These are phyloP conservation scores for Lasioglossum baleicum DNA, from an alignment of 1,140 invertebrate species.

Conservation along the genomic window DNA sequence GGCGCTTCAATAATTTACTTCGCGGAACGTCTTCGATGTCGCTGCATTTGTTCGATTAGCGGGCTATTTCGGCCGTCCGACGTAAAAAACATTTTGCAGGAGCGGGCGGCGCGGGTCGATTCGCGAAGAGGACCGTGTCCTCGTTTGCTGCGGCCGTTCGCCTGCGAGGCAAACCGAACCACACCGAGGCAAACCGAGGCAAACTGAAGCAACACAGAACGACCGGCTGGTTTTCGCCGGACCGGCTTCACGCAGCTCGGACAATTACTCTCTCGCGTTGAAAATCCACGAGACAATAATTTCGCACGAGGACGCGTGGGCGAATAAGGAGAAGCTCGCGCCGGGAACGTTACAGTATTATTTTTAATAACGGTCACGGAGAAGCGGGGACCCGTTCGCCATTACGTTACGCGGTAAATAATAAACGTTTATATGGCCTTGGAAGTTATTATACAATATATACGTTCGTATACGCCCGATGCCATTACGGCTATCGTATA, in stretches of 20 bases:
- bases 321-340: conserved; percentile 8
- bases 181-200: too few species aligned
- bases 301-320: conserved; percentile 36
- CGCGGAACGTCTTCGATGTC: conserved; percentile 9
- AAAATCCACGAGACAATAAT: conserved; percentile 53
- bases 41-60: conserved; percentile 7
- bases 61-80: not conserved
- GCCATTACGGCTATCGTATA: conserved; percentile 80
- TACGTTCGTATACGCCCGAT: conserved; percentile 78
- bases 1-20: conserved; percentile 36
- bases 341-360: conserved; percentile 57
- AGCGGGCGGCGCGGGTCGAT: too few species aligned
- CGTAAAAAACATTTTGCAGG: too few species aligned
- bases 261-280: conserved; percentile 45
- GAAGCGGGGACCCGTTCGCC: conserved; percentile 73
- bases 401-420: conserved; percentile 80
- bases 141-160: not conserved
- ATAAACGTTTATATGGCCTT: conserved; percentile 80
- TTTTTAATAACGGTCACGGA: conserved; percentile 64
- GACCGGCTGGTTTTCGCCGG: not conserved
- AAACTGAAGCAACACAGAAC: not conserved
- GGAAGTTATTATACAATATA: conserved; percentile 81
- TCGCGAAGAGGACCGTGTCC: too few species aligned
- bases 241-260: not conserved
- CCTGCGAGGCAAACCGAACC: too few species aligned